Conservation (phyloP, 2,113 vertebrate genomes). For the Alouatta palliata region DNA sequence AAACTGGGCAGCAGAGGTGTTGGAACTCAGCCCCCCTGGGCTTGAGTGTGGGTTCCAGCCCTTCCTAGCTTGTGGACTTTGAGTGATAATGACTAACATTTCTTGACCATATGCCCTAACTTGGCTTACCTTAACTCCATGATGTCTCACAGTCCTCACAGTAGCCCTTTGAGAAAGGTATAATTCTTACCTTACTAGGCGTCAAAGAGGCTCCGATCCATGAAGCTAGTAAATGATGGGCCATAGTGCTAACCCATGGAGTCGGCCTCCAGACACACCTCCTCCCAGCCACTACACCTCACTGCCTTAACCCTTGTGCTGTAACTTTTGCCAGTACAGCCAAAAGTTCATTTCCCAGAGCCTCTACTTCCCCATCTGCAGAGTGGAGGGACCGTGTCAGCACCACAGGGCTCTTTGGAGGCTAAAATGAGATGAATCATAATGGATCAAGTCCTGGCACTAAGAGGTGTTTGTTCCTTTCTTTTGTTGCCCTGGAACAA, state of each 20-base stretch:
- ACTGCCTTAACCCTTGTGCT: accelerated
- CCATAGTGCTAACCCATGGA: not conserved
- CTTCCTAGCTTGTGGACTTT: not conserved
- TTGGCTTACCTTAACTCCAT: not conserved
- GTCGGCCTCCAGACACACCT: not conserved
- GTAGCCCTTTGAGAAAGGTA: not conserved
- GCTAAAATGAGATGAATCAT: not conserved
- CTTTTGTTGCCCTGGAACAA: not conserved
- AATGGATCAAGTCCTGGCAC: not conserved
- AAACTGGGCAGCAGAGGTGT: too few relatives aligned
- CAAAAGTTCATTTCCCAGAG: not conserved
- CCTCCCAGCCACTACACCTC: accelerated
- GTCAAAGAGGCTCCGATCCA: not conserved
- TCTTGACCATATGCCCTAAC: not conserved
- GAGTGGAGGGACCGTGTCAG: not conserved
- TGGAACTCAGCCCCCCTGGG: not conserved
- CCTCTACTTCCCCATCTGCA: not conserved
- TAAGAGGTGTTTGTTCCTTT: not conserved
- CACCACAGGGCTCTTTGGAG: not conserved
- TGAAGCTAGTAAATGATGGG: not conserved
- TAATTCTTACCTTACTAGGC: not conserved
- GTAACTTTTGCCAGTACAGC: too few relatives aligned
- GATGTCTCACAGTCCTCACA: not conserved
- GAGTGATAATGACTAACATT: not conserved
- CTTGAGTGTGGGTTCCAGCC: not conserved